Percentiles rank a stretch among this genome's conserved stretches.
Evolutionary conservation across 2,888 invertebrate species (phyloP).

Genomic region (Oasisia sp.): DNA sequence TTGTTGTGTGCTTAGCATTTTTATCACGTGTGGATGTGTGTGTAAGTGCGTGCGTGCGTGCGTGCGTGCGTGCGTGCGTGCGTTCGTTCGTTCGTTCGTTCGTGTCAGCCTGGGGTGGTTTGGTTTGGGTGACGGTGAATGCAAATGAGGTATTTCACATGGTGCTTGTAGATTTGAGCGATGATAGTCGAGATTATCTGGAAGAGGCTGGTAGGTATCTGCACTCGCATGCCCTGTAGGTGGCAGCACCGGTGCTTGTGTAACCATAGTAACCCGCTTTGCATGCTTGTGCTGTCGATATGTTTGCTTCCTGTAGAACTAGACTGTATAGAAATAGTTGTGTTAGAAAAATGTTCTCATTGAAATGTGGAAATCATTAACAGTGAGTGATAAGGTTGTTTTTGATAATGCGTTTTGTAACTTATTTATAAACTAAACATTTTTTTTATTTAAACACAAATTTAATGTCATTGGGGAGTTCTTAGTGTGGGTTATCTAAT

Average conservation of each 20-base stretch:
- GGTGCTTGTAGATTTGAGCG: slow-evolving; percentile 37
- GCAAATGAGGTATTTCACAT: slow-evolving; percentile 28
- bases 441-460: too few species aligned
- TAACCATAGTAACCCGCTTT: neutral
- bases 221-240: neutral
- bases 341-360: neutral
- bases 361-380: neutral
- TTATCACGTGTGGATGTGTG: neutral
- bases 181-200: slow-evolving; percentile 39
- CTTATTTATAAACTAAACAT: neutral
- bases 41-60: neutral
- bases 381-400: neutral
- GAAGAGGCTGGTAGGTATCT: slow-evolving; percentile 25
- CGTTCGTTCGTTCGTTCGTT: neutral
- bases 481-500: neutral
- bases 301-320: neutral
- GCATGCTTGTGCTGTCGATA: neutral
- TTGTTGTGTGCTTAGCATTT: neutral
- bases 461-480: neutral
- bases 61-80: neutral
- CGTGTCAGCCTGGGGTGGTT: neutral
- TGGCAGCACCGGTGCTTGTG: neutral
- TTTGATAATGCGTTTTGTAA: neutral
- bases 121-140: neutral
- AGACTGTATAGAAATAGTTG: neutral